Base-by-base conservation (phyloP, 2,113 vertebrate genomes). In the Limanda limanda region DNA sequence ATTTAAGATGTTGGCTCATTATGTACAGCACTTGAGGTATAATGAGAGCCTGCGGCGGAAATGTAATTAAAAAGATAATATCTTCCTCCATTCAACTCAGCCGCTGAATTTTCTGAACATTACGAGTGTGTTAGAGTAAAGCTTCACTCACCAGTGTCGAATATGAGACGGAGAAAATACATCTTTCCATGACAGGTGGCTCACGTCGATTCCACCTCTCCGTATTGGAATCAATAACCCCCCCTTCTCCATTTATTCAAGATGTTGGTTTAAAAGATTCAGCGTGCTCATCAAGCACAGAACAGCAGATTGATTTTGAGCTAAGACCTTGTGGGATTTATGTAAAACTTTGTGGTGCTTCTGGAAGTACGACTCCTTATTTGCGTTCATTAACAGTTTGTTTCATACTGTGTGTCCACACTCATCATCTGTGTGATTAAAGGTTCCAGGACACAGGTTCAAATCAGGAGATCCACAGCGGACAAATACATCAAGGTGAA, bases 1-100 rank as follows among this genome's bases (percentile, higher is more conserved):
- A 92, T 90, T 90, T 84, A 90, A 89, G 86, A 86, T 85, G 82
- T 89, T 90, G 89, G 86, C 87, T 90, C 89, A 88, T 89, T 89
- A 92, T 85, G 84, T 87, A 69, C 73, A 77, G 80, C 82, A 84
- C 86, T 86, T 62, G 82, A 86, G 73, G 74, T 78, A 74, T 84
- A 85, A 90, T 85, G 76, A 87, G 83, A 85, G 81, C 87, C 86
- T 5, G 82, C 80, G 80, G 88, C 65, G 80, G 74, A 84, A 89
- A 82, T 86, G 80, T 92, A 89, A 92, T 92, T 90, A 89, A 85
- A 88, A 90, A 88, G 86, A 89, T 90, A 88, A 89, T 86, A 88
- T 89, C 86, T 74, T 81, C 68, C 77, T 75, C 78, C 24, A 74
- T 81, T 79, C 63, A 54, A 82, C 86, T 88, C 90, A 78, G 86